Conservation (phyloP, 2,113 vertebrate genomes). For the Psilopsiagon aymara region DNA sequence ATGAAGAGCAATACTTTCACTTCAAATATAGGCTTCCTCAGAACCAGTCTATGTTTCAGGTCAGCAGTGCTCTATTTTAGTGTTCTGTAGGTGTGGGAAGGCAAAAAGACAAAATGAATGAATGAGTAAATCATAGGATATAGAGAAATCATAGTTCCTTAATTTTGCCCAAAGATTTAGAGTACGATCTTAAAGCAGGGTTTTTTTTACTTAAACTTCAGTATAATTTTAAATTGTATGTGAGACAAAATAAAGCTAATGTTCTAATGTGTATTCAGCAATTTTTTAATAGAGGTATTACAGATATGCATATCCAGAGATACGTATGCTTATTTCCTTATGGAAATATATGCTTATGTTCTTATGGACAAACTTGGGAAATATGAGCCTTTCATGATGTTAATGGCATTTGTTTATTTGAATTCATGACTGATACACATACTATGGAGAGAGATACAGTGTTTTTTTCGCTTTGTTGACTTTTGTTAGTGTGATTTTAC, state of each 20-base stretch:
- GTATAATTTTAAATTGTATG: background rate
- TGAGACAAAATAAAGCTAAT: background rate
- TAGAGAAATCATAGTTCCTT: background rate
- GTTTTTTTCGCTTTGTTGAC: background rate
- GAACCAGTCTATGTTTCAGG: background rate
- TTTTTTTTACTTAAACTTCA: background rate
- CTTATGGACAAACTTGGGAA: background rate
- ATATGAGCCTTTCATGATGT: background rate
- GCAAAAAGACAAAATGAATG: background rate
- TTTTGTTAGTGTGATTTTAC: background rate
- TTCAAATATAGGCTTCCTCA: background rate
- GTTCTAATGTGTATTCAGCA: background rate
- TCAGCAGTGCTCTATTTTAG: background rate
- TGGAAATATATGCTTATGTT: background rate
- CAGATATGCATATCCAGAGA: background rate
- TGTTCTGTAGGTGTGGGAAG: background rate
- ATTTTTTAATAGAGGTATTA: background rate
- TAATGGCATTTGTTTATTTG: slow-evolving; percentile 1
- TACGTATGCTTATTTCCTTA: background rate
- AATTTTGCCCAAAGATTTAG: background rate
- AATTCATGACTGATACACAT: background rate
- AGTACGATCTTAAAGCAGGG: background rate
- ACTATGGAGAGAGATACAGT: background rate
- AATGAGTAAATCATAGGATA: background rate
- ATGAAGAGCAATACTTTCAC: background rate